Base-by-base conservation (phyloP, 2,888 invertebrate genomes). In the Ochlodes sylvanus region DNA sequence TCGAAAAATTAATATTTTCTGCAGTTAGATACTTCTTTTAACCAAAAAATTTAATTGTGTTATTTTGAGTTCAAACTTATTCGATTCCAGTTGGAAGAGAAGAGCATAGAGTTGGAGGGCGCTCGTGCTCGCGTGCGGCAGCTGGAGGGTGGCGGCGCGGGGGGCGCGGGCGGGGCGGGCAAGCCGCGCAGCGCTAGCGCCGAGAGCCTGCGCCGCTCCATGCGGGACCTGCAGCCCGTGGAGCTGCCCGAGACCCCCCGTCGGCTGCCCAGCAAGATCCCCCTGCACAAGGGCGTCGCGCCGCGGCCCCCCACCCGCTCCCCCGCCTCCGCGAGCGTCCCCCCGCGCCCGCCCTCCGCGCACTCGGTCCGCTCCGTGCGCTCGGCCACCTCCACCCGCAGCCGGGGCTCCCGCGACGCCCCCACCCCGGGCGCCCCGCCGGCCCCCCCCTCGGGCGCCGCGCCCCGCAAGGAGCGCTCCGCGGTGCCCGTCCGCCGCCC, bases 41-140 rank as follows among this genome's bases (percentile, higher is more conserved):
- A n/a, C n/a, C n/a, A n/a, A n/a, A n/a, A n/a, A n/a, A n/a, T n/a
- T n/a, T n/a, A n/a, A n/a, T n/a, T n/a, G n/a, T n/a, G n/a, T n/a
- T n/a, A n/a, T n/a, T n/a, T n/a, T n/a, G n/a, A n/a, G n/a, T n/a
- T n/a, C n/a, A n/a, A n/a, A n/a, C n/a, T n/a, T n/a, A n/a, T n/a
- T n/a, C n/a, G n/a, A 58, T 85, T 80, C 15, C 92, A 97, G 97
- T 88, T 97, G 77, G 97, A 97, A 86, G 97, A 97, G 86, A 96
- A 96, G 83, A 96, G 95, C 79, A 97, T 97, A 77, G 97, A 97
- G 84, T 80, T 97, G 77, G 97, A 97, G 86, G 97, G 97, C n/a
- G 96, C 97, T 15, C 94, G 95, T 72, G 97, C 97, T 0, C 95
- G 95, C 69, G 94, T 97, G 68, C 94, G 97, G n/a, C 94, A 97